Evolutionary conservation across 1,140 invertebrate species (phyloP), one percentile per base, ranked within the genome.

Genomic region (Drosophila kohkoa): DNA sequence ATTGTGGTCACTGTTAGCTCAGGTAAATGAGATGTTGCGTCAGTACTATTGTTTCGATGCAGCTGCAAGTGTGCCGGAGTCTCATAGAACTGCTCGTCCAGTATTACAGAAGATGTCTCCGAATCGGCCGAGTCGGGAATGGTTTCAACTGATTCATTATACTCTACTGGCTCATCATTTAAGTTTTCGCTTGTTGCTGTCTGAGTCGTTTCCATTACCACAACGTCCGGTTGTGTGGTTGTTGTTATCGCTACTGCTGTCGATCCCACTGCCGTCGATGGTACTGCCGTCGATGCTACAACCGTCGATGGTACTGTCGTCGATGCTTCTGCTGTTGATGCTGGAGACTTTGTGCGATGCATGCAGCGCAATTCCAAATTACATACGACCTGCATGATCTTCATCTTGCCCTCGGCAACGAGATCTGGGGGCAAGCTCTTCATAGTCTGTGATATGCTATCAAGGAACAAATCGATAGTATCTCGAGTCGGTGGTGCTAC

Each of bases 381-480:
- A 35, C 76, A 86, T 0, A 92, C 85, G 0, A 87, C 72, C 63
- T 92, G 87, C 90, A 92, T 92, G 4, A 92, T 89, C 16, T 89
- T 89, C 1, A 82, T 51, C 45, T 92, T 90, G 3, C 87, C 90
- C 25, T 92, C 90, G 16, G 90, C 83, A 1, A 77, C 90, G 43
- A 92, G 57, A 58, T 92, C 90, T 0, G 60, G 15, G 0, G 90
- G 90, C 48, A 92, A 62, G 0, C 49, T 41, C n/a, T 92, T 92
- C 73, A 92, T 85, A 0, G 83, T 92, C 30, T 91, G 83, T 7
- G 77, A 54, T 16, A 92, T 79, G 46, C 90, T 92, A 11, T 92
- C 88, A 5, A 92, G 86, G 48, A 92, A 92, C 10, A 92, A 68
- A 71, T 92, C 90, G 5, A 86, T 59, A 3, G 89, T 77, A 10